phyloP scores from a whole-genome alignment of 2,797 vertebrate genomes.

The Rhynchotus rufescens region DNA sequence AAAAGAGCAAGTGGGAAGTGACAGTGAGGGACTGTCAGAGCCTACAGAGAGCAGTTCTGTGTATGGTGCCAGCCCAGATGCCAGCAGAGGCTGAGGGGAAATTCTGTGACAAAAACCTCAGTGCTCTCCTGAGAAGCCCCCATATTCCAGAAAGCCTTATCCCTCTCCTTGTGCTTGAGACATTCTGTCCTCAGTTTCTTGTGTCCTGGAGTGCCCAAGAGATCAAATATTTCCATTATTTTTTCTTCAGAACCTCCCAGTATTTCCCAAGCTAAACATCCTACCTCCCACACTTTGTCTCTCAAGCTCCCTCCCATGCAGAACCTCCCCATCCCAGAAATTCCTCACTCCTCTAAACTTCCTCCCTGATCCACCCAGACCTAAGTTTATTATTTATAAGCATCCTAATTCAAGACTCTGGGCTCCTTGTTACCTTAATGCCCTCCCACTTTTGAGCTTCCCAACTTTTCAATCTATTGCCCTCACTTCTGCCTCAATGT shows the following conservation, averaged over 20 bases:
- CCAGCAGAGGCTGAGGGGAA: background rate
- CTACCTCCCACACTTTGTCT: background rate
- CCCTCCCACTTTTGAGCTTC: background rate
- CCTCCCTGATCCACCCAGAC: background rate
- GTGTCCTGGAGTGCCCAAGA: background rate
- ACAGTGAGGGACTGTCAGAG: background rate
- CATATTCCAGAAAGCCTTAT: background rate
- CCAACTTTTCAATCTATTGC: background rate
- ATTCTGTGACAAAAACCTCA: background rate
- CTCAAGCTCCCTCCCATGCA: background rate
- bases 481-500: background rate
- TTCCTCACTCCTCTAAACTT: background rate
- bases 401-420: background rate
- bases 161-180: background rate
- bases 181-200: background rate
- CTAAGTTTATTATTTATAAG: background rate
- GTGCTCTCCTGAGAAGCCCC: background rate
- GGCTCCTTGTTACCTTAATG: background rate
- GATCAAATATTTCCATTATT: background rate
- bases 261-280: background rate
- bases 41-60: background rate
- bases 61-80: background rate
- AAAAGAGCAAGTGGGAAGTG: rapidly evolving
- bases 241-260: background rate
- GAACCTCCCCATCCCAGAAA: background rate